Evolutionary conservation across 2,888 invertebrate species (phyloP).

Genomic region (Nemoura dubitans): DNA sequence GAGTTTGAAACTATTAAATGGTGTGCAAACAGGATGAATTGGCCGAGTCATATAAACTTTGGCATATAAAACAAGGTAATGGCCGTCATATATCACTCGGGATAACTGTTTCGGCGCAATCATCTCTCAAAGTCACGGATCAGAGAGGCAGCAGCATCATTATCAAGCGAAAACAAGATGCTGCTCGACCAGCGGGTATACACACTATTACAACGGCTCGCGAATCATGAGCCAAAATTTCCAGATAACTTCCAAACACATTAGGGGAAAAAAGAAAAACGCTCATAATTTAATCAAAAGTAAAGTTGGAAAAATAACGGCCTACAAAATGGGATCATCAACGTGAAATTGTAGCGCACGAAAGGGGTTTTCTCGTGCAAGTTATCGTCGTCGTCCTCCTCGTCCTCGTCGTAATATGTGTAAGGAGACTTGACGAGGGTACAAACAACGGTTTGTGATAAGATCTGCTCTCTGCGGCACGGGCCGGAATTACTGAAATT

Average conservation of each 20-base stretch:
- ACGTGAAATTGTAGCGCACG: background rate
- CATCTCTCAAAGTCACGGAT: slow-evolving; percentile 7
- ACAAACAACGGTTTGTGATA: background rate
- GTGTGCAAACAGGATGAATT: background rate
- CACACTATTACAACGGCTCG: background rate
- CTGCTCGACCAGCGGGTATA: background rate
- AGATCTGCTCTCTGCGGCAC: background rate
- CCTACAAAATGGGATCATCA: background rate
- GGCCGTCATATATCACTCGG: background rate
- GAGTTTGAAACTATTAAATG: slow-evolving; percentile 3
- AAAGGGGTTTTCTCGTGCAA: background rate
- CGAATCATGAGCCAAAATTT: background rate
- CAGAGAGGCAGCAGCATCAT: background rate
- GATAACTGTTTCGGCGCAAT: background rate
- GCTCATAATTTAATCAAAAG: background rate
- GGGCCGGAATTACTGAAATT: slow-evolving; percentile 14
- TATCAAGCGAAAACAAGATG: slow-evolving; percentile 2
- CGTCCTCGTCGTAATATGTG: background rate
- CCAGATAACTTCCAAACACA: background rate
- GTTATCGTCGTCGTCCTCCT: background rate
- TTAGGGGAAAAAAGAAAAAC: background rate
- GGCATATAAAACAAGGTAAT: background rate
- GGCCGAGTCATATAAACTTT: background rate
- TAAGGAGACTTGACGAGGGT: slow-evolving; percentile 14
- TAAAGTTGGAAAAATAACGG: background rate